A percentile compares a stretch with the other conserved stretches of the same genome.
These are phyloP conservation scores for Catagonus wagneri DNA, from an alignment of 2,113 vertebrate species.

Conservation along the genomic window DNA sequence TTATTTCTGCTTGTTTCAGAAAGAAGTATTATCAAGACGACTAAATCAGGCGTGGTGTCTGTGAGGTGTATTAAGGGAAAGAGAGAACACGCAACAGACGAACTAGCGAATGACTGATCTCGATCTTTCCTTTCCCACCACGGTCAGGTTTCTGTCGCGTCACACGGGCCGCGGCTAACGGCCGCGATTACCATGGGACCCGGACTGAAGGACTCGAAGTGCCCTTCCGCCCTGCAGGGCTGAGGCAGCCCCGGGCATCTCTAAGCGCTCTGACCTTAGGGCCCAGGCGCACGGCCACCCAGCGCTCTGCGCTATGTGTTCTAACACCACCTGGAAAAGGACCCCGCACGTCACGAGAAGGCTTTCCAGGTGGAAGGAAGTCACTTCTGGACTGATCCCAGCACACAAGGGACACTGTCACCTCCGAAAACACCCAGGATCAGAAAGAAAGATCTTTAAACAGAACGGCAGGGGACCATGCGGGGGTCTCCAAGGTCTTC, in stretches of 20 bases:
- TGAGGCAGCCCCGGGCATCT: neutral
- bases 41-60: neutral
- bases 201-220: slow-evolving; percentile 20
- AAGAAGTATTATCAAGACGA: neutral
- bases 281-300: neutral
- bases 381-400: neutral
- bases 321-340: neutral
- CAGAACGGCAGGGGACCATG: neutral
- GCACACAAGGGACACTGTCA: neutral
- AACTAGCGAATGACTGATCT: neutral
- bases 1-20: neutral
- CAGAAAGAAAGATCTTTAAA: neutral
- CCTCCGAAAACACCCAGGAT: neutral
- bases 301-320: neutral
- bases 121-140: neutral
- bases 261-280: neutral
- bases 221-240: neutral
- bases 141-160: neutral
- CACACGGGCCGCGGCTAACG: neutral
- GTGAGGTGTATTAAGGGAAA: neutral
- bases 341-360: too few relatives aligned
- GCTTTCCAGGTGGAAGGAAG: neutral
- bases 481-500: neutral
- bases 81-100: neutral
- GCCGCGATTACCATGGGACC: neutral